Conservation (phyloP, 2,113 vertebrate species). For the Odocoileus virginianus region DNA sequence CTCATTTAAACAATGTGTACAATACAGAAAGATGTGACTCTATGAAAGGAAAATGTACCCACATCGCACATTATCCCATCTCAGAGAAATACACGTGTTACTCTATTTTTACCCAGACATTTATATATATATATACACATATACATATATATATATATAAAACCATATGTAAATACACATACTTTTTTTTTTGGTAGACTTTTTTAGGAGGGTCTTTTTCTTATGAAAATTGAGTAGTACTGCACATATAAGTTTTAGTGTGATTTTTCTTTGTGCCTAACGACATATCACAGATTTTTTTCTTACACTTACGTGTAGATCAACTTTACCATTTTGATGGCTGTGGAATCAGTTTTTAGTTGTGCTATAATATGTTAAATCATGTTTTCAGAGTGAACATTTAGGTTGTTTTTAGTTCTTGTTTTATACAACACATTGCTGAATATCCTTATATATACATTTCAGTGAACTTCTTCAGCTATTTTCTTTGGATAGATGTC, state of each 20-base stretch:
- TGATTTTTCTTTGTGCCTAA: not conserved
- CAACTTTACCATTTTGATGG: not conserved
- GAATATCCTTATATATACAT: not conserved
- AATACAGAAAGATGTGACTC: constrained; percentile 11
- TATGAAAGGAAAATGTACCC: constrained; percentile 22
- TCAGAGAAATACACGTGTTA: constrained; percentile 5
- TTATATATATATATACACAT: not conserved
- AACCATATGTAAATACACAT: not conserved
- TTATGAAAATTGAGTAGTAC: not conserved
- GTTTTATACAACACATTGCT: not conserved
- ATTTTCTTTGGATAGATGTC: not conserved
- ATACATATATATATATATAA: not conserved
- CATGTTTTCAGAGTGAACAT: not conserved
- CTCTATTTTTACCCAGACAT: not conserved
- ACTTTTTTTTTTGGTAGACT: not conserved
- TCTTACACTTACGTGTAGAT: not conserved
- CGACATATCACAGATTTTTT: not conserved
- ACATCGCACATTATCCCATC: not conserved
- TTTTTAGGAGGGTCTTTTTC: not conserved
- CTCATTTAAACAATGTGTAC: not conserved
- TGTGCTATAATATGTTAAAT: not conserved
- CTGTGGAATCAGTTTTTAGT: not conserved
- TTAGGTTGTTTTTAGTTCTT: not conserved
- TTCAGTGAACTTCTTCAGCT: not conserved
- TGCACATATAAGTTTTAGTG: not conserved